phyloP scores from a whole-genome alignment of 2,888 invertebrate genomes.

The Ophioninae sp. region DNA sequence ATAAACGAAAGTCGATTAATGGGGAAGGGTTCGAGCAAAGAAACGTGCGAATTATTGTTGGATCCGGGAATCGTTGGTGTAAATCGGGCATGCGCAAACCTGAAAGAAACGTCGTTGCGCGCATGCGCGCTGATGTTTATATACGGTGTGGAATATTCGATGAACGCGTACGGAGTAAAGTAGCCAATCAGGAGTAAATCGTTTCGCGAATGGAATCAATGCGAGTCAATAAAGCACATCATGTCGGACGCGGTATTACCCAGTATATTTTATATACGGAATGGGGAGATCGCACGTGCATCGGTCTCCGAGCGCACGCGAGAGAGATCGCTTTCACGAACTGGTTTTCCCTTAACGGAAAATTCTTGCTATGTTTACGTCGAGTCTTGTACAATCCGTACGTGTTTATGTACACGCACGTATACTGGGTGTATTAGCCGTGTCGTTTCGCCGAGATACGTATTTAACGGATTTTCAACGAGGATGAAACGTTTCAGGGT shows the following conservation, averaged over 20 bases:
- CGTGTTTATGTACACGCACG: not conserved
- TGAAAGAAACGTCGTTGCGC: not conserved
- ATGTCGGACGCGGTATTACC: slow-evolving; percentile 35
- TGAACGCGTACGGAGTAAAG: slow-evolving; percentile 22
- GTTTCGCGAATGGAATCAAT: slow-evolving; percentile 49
- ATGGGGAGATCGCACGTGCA: slow-evolving; percentile 24
- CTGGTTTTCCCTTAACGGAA: slow-evolving; percentile 43
- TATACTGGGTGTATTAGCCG: not conserved
- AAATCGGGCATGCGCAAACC: not conserved
- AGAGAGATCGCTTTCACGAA: slow-evolving; percentile 40
- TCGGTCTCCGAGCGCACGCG: not conserved
- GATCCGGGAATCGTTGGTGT: not conserved
- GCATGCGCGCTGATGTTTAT: not conserved
- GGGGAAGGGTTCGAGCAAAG: not conserved
- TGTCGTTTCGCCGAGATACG: not conserved
- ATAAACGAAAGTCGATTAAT: not conserved
- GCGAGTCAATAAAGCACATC: slow-evolving; percentile 50
- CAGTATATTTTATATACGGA: slow-evolving; percentile 16
- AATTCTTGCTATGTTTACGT: slow-evolving; percentile 19
- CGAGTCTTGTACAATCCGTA: slow-evolving; percentile 3
- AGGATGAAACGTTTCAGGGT: not conserved
- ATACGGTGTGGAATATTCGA: slow-evolving; percentile 10
- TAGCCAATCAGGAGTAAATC: slow-evolving; percentile 48
- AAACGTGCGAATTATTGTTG: slow-evolving; percentile 2
- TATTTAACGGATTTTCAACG: not conserved